Conservation (phyloP, 2,113 vertebrate species). For the Oxyura jamaicensis region DNA sequence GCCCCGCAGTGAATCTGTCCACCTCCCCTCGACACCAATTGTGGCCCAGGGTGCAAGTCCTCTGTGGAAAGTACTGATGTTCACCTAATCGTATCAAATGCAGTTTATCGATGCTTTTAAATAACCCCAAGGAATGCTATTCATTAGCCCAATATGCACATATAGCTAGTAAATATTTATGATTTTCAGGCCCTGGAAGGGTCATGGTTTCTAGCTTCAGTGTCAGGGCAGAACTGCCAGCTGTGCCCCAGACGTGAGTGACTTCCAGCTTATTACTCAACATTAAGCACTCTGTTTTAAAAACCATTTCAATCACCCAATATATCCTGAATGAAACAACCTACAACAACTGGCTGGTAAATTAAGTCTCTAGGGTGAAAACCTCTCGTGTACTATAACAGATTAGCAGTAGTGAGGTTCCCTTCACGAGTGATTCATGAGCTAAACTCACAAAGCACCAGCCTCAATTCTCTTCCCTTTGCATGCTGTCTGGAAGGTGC, state of each 20-base stretch:
- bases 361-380: background rate
- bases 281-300: background rate
- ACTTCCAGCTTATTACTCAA: background rate
- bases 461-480: background rate
- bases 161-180: background rate
- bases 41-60: background rate
- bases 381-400: background rate
- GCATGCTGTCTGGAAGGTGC: conserved; percentile 1
- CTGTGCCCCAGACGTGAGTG: background rate
- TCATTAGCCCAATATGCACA: background rate
- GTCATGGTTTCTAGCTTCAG: background rate
- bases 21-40: background rate
- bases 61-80: background rate
- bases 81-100: background rate
- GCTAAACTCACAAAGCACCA: background rate
- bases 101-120: background rate
- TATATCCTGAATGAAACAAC: background rate
- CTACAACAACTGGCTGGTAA: background rate
- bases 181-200: background rate
- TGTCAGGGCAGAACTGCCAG: background rate
- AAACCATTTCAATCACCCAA: background rate
- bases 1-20: background rate
- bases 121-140: background rate
- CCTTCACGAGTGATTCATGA: background rate
- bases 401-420: background rate